Evolutionary conservation across 2,797 vertebrate genomes (phyloP).

Genomic region (Muscicapa comitata): DNA sequence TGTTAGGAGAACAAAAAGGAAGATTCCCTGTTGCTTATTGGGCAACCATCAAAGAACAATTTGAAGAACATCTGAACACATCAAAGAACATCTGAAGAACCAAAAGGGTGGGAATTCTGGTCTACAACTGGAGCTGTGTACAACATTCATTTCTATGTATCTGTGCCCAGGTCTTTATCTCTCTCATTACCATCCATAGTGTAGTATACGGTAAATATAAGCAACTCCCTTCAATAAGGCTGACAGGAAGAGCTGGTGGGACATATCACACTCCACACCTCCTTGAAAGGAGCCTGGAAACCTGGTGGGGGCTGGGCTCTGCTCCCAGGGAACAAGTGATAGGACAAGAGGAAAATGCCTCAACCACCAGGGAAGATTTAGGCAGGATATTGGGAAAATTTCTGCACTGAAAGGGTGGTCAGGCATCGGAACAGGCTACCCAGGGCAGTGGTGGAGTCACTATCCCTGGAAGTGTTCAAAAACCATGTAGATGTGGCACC

Average conservation of each 20-base stretch:
- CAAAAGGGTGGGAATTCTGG: background rate
- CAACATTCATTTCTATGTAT: background rate
- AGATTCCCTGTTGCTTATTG: background rate
- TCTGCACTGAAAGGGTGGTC: background rate
- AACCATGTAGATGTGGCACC: background rate
- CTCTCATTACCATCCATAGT: background rate
- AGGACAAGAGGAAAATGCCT: background rate
- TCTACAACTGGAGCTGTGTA: background rate
- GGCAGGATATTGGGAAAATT: background rate
- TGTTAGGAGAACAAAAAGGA: background rate
- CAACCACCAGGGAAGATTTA: background rate
- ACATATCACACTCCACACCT: background rate
- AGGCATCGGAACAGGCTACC: background rate
- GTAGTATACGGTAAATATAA: fast-evolving
- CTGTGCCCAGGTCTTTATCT: background rate
- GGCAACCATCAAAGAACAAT: background rate
- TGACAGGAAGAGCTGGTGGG: background rate
- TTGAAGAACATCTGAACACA: background rate
- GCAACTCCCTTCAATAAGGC: background rate
- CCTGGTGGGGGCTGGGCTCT: fast-evolving
- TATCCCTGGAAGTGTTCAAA: background rate
- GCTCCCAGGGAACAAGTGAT: background rate
- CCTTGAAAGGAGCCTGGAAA: background rate
- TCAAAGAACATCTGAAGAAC: background rate
- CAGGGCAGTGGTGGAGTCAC: background rate